Conservation (phyloP, 2,888 invertebrate species). For the Patella depressa region DNA sequence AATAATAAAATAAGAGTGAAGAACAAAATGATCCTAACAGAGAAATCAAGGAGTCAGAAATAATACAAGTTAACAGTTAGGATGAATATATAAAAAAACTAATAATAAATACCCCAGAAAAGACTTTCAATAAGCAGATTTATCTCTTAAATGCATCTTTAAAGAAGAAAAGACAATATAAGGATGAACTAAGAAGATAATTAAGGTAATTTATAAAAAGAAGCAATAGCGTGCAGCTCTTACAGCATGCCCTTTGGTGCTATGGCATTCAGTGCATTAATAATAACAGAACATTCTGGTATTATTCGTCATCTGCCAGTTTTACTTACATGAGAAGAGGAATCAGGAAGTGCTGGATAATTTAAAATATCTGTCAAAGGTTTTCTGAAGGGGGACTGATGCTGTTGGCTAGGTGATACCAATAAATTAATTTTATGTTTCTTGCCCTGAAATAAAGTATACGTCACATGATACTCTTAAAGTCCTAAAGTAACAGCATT, state of each 20-base stretch:
- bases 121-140: too few relatives aligned
- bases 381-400: constrained; percentile 47
- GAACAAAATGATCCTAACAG: too few relatives aligned
- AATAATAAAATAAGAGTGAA: too few relatives aligned
- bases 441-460: constrained; percentile 13
- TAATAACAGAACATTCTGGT: too few relatives aligned
- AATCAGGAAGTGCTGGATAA: constrained; percentile 25
- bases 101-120: too few relatives aligned
- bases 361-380: constrained; percentile 48
- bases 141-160: constrained; percentile 3
- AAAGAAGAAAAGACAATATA: constrained; percentile 12
- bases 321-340: constrained; percentile 42
- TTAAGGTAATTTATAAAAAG: not conserved
- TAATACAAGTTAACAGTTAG: too few relatives aligned
- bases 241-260: too few relatives aligned
- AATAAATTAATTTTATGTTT: constrained; percentile 13
- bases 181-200: constrained; percentile 1
- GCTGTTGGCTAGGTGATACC: constrained; percentile 28
- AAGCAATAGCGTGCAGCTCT: too few relatives aligned
- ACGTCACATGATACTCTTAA: too few relatives aligned
- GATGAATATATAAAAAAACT: not conserved
- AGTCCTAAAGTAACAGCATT: too few relatives aligned
- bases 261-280: too few relatives aligned
- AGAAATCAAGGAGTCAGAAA: too few relatives aligned
- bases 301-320: not conserved